Evolutionary conservation across 2,888 invertebrate species (phyloP).

Genomic region (Chrysotoxum bicinctum): DNA sequence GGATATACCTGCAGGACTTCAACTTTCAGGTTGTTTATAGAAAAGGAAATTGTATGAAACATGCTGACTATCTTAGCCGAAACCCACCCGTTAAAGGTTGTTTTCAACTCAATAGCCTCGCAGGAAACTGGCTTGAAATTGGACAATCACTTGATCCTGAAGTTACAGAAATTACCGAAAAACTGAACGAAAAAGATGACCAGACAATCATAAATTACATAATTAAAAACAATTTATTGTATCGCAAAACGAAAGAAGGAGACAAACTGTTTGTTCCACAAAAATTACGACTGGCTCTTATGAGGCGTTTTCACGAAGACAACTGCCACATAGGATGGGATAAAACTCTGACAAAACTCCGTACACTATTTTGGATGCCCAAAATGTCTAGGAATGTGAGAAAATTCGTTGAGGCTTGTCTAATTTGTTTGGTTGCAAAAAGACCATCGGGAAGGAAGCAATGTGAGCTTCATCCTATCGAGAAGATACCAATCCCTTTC

Average conservation of each 20-base stretch:
- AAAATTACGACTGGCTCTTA: neutral
- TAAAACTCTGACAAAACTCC: neutral
- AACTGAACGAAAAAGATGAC: neutral
- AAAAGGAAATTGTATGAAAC: neutral
- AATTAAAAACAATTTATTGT: neutral
- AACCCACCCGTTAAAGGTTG: neutral
- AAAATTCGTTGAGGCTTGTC: too few species aligned
- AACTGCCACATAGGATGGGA: neutral
- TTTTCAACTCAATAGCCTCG: neutral
- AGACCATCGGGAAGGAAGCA: neutral
- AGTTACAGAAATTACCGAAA: neutral
- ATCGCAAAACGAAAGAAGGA: too few species aligned
- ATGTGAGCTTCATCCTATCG: too few species aligned
- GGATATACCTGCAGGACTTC: conserved; percentile 55
- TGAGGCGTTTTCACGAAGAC: neutral
- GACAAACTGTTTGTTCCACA: too few species aligned
- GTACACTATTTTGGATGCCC: neutral
- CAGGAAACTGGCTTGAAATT: neutral
- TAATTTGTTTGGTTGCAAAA: too few species aligned
- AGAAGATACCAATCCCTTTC: neutral
- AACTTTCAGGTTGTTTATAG: conserved; percentile 4
- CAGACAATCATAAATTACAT: neutral
- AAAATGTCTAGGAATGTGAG: neutral
- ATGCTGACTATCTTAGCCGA: neutral
- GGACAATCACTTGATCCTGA: neutral